A percentile compares a stretch with the other conserved stretches of the same genome.
Conservation (phyloP, 2,888 invertebrate species). For the Dorcus parallelipipedus region DNA sequence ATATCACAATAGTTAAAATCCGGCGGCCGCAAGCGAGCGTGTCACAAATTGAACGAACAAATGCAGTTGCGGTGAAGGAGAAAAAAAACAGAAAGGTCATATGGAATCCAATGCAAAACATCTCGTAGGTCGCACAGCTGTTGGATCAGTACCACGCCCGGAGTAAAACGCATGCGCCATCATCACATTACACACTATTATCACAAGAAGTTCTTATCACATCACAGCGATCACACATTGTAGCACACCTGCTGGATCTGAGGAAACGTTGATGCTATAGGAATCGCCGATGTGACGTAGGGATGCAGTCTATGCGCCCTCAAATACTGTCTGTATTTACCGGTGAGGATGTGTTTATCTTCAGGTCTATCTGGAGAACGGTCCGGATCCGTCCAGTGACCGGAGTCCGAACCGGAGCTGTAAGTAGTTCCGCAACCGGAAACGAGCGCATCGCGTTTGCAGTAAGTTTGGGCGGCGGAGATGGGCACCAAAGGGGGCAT, state of each 20-base stretch:
- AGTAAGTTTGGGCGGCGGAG: conserved; percentile 40
- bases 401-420: conserved; percentile 42
- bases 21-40: conserved; percentile 1
- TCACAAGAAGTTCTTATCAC: conserved; percentile 46
- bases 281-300: conserved; percentile 52
- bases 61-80: conserved; percentile 13
- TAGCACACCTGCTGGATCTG: conserved; percentile 60
- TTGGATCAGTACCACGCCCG: conserved; percentile 49
- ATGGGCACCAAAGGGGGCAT: conserved; percentile 45
- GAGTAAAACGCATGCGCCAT: conserved; percentile 38
- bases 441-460: conserved; percentile 49
- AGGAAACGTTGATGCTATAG: conserved; percentile 53
- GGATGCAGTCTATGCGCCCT: conserved; percentile 58
- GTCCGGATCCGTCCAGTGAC: conserved; percentile 46
- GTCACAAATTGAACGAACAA: conserved; percentile 4
- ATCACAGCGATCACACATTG: conserved; percentile 56
- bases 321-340: conserved; percentile 58
- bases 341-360: conserved; percentile 47
- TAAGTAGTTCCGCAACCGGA: conserved; percentile 44
- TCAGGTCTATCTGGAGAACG: conserved; percentile 46
- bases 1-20: not conserved
- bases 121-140: conserved; percentile 37
- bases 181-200: conserved; percentile 50
- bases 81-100: conserved; percentile 22
- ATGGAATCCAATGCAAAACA: conserved; percentile 34